These are phyloP conservation scores for Myiopsitta monachus DNA, from an alignment of 2,113 vertebrate species.

Conservation along the genomic window DNA sequence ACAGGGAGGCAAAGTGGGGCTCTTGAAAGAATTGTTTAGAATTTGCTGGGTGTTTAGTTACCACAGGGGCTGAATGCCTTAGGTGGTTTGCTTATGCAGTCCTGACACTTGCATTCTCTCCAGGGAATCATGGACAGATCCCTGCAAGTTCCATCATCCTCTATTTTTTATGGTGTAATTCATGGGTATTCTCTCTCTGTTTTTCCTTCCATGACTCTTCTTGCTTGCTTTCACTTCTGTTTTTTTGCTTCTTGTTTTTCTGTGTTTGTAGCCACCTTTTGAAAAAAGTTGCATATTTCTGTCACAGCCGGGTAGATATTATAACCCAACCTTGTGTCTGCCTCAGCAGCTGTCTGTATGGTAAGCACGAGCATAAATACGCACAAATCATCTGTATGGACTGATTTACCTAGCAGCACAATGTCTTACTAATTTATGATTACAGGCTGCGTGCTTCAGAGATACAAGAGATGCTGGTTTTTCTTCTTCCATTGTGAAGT, in stretches of 20 bases:
- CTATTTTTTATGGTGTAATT: not conserved
- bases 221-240: not conserved
- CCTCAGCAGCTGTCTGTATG: not conserved
- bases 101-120: not conserved
- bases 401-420: not conserved
- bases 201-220: not conserved
- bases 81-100: not conserved
- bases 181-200: not conserved
- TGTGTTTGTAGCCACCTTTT: not conserved
- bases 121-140: not conserved
- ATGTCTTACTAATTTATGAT: not conserved
- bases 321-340: not conserved
- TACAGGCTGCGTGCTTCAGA: not conserved
- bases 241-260: not conserved
- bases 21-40: not conserved
- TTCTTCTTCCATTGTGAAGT: not conserved
- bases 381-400: not conserved
- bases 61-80: not conserved
- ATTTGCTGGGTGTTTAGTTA: not conserved
- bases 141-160: not conserved
- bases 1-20: not conserved
- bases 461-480: not conserved
- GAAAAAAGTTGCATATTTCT: not conserved
- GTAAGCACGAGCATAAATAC: not conserved
- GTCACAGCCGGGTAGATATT: not conserved